These are phyloP conservation scores for Drosophila ananassae DNA, from an alignment of 1,140 invertebrate genomes.

Conservation along the genomic window DNA sequence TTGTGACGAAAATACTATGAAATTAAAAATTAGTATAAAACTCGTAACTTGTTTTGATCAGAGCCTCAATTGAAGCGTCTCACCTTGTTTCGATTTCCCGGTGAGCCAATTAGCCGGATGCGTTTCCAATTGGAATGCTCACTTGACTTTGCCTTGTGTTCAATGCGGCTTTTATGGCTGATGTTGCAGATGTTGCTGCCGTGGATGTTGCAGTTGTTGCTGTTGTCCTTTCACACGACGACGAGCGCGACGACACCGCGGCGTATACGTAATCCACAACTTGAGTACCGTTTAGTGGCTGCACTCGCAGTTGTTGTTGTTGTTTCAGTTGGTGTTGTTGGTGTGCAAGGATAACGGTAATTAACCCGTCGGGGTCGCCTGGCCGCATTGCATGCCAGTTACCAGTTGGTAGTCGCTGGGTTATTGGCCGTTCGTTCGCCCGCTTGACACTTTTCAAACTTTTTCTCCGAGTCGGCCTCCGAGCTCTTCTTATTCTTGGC, in stretches of 20 bases:
- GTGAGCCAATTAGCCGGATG: conserved; percentile 55
- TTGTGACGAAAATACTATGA: background rate
- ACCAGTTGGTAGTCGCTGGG: conserved; percentile 42
- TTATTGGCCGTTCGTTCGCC: conserved; percentile 55
- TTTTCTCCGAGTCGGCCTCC: conserved; percentile 39
- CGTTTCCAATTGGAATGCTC: conserved; percentile 65
- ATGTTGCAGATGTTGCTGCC: conserved; percentile 1
- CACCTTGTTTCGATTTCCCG: conserved; percentile 44
- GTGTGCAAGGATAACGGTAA: conserved; percentile 75
- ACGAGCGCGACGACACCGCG: conserved; percentile 9
- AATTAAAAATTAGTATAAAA: conserved; percentile 1
- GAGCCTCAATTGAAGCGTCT: background rate
- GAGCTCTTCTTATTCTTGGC: conserved; percentile 36
- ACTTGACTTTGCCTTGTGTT: conserved; percentile 41
- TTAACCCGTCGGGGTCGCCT: conserved; percentile 71
- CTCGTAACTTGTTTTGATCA: conserved; percentile 2
- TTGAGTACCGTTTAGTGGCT: conserved; percentile 53
- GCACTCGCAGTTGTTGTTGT: conserved; percentile 1
- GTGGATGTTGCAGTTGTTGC: conserved; percentile 2
- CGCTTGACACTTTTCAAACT: conserved; percentile 79
- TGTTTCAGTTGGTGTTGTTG: conserved; percentile 31
- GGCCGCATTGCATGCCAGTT: conserved; percentile 58
- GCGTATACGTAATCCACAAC: conserved; percentile 59
- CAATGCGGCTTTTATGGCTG: conserved; percentile 22
- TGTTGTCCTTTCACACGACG: conserved; percentile 59